Base-by-base conservation (phyloP, 2,113 vertebrate species). In the Sinocyclocheilus anshuiensis region DNA sequence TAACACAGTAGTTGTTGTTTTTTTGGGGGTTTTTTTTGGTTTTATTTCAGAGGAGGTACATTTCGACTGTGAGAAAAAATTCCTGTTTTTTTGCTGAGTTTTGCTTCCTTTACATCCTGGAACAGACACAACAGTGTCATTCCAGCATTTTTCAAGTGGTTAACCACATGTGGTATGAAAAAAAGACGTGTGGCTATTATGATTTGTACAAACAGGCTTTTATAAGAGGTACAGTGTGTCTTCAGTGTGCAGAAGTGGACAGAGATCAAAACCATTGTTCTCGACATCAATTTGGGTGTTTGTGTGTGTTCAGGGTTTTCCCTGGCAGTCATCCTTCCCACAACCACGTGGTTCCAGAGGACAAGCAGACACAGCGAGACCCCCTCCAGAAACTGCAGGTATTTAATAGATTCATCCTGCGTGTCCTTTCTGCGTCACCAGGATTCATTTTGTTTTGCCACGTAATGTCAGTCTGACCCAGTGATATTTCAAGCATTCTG, bases 321-420 rank as follows among this genome's bases (percentile, higher is more conserved):
- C 94, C 24, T 98, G 97, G 97, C 96, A 94, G 84, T 92, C 96
- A 0, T 95, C 96, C 83, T 97, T 96, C n/a, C 94, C 94, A 74
- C 95, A 95, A 83, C 91, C 96, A 53, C 94, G 91, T 81, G 96
- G 94, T 89, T 93, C 95, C 89, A 95, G 95, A 5, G 85, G 94
- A 83, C 95, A 96, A 18, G 94, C 94, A 16, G 94, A 94, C 77
- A 91, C 93, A 18, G 93, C 95, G 79, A 94, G 96, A 90, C 94
- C 95, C 0, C 94, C 95, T 84, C 93, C 97, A 90, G 94, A 96
- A 87, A 97, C 96, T 77, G 90, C 96, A 92, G 97, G 97, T 97
- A 94, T 36, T 55, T 42, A 29, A 11, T 36, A 16, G 26, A 36
- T 39, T 33, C 18, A 76, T 50, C n/a, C n/a, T 48, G 22, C 11